Conservation (phyloP, 2,113 vertebrate genomes). For the Macroglossus sobrinus region DNA sequence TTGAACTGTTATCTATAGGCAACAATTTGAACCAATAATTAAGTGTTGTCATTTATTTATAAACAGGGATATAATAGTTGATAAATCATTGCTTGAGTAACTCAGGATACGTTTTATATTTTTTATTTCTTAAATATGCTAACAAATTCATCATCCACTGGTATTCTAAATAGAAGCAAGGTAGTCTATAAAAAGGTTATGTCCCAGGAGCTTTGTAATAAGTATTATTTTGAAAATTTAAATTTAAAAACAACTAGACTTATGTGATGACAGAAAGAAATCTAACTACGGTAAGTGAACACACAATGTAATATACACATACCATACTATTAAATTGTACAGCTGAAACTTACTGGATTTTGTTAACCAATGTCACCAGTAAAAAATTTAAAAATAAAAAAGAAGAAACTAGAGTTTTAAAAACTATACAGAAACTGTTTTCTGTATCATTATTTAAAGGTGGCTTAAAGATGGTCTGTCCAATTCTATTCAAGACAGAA, state of each 20-base stretch:
- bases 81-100: slow-evolving; percentile 22
- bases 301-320: no score
- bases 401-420: background rate
- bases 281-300: no score
- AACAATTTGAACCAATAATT: slow-evolving; percentile 12
- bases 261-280: no score
- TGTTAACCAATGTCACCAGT: no score
- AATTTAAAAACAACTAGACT: no score
- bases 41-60: background rate
- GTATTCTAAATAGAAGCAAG: slow-evolving; percentile 36
- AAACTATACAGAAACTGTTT: slow-evolving; percentile 32
- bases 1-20: background rate
- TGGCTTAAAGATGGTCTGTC: background rate
- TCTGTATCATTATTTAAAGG: background rate
- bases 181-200: slow-evolving; percentile 18
- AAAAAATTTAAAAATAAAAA: background rate
- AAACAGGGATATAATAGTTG: background rate
- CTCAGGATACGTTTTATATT: background rate
- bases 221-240: slow-evolving; percentile 3
- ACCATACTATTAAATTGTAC: no score
- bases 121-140: slow-evolving; percentile 14
- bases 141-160: slow-evolving; percentile 15
- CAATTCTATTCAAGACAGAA: slow-evolving; percentile 14
- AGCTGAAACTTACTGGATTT: no score
- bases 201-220: background rate